Conservation (phyloP, 2,888 invertebrate species). For the Mantis religiosa region DNA sequence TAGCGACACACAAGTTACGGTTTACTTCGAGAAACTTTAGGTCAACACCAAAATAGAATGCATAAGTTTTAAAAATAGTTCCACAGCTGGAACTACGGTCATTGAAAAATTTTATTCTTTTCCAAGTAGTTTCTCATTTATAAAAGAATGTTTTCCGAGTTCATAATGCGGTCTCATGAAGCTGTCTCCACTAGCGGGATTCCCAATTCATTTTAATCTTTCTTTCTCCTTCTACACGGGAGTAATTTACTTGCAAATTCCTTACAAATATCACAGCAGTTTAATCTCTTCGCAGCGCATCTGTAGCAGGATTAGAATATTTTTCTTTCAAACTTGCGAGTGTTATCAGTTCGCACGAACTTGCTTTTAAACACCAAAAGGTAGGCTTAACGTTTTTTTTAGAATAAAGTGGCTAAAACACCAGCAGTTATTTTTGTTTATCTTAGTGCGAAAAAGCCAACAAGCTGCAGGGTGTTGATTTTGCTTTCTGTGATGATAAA, state of each 20-base stretch:
- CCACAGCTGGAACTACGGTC: not conserved
- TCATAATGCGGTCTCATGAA: not conserved
- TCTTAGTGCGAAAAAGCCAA: not conserved
- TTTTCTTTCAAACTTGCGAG: not conserved
- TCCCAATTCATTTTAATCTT: not conserved
- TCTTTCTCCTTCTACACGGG: not conserved
- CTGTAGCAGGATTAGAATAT: not conserved
- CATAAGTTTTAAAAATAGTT: not conserved
- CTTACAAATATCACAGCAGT: not conserved
- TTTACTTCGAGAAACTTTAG: too few relatives aligned
- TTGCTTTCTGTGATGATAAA: not conserved
- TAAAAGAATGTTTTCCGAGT: not conserved
- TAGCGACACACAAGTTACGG: too few relatives aligned
- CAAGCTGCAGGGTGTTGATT: not conserved
- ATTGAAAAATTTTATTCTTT: not conserved
- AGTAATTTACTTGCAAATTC: not conserved
- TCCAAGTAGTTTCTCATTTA: not conserved
- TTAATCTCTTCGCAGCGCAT: not conserved
- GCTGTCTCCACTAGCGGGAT: not conserved
- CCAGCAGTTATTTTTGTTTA: not conserved
- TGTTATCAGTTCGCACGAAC: not conserved
- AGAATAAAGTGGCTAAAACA: not conserved
- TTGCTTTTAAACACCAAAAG: not conserved
- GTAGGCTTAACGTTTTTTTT: not conserved
- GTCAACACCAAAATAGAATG: too few relatives aligned